Conservation (phyloP, 2,113 vertebrate species). For the Onychostoma macrolepis region DNA sequence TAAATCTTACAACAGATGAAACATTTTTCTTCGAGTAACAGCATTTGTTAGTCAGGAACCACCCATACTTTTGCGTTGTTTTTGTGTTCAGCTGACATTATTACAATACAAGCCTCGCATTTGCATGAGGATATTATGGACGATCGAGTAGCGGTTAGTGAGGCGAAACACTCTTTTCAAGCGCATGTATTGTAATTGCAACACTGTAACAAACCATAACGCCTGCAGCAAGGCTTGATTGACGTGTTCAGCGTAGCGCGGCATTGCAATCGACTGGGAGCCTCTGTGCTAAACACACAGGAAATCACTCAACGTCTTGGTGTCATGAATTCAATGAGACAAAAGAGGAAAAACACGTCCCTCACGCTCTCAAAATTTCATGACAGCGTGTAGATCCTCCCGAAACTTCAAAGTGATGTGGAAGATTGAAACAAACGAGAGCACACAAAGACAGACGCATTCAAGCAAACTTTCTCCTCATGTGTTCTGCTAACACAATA, state of each 20-base stretch:
- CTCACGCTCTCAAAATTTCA: slow-evolving; percentile 7
- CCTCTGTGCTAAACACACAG: slow-evolving; percentile 55
- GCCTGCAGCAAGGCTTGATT: slow-evolving; percentile 52
- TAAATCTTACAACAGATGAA: neutral
- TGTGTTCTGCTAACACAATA: neutral
- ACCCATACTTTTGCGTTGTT: slow-evolving; percentile 20
- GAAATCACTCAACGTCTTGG: slow-evolving; percentile 45
- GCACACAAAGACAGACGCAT: slow-evolving; percentile 8
- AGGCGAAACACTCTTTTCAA: slow-evolving; percentile 44
- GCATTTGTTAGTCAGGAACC: slow-evolving; percentile 20
- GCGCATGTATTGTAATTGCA: slow-evolving; percentile 54
- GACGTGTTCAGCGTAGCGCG: slow-evolving; percentile 48
- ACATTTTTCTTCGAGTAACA: neutral
- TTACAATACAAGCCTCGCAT: slow-evolving; percentile 33
- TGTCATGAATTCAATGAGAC: slow-evolving; percentile 36
- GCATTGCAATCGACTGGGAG: slow-evolving; percentile 50
- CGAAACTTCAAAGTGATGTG: slow-evolving; percentile 13
- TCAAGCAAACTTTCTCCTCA: neutral
- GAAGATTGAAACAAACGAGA: slow-evolving; percentile 8
- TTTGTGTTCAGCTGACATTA: neutral
- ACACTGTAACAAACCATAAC: slow-evolving; percentile 51
- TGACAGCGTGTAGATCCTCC: neutral
- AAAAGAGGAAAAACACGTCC: slow-evolving; percentile 29
- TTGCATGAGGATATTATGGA: slow-evolving; percentile 27
- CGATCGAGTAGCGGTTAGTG: slow-evolving; percentile 32